Conservation (phyloP, 2,888 invertebrate genomes). For the Sarcophaga rosellei region DNA sequence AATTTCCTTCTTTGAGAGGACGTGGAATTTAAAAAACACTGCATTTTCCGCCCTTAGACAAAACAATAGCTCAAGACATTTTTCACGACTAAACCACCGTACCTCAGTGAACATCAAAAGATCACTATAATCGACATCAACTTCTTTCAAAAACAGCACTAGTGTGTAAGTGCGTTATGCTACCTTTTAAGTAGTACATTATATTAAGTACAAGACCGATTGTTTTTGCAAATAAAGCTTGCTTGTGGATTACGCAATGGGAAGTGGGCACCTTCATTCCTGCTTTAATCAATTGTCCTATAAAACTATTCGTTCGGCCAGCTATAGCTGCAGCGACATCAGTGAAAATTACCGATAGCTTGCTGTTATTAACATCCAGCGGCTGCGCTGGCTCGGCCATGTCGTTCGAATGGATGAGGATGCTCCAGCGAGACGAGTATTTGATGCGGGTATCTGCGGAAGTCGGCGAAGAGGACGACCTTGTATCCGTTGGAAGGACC, state of each 20-base stretch:
- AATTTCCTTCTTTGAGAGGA: no score
- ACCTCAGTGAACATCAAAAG: background rate
- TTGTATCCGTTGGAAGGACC: no score
- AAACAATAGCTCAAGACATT: background rate
- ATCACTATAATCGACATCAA: background rate
- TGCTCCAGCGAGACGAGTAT: no score
- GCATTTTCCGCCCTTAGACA: background rate
- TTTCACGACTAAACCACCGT: background rate
- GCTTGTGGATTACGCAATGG: slow-evolving; percentile 22
- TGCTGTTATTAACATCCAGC: no score
- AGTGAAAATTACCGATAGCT: background rate
- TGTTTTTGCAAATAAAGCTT: slow-evolving; percentile 11
- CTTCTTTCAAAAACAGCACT: no score
- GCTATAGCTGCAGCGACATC: slow-evolving; percentile 2
- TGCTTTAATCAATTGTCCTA: slow-evolving; percentile 1
- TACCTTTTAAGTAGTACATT: slow-evolving; percentile 30
- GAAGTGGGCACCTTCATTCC: slow-evolving; percentile 12
- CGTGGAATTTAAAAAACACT: no score
- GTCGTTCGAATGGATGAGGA: no score
- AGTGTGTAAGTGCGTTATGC: slow-evolving; percentile 5
- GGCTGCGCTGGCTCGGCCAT: no score
- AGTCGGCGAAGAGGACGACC: no score
- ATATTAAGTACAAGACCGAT: slow-evolving; percentile 9
- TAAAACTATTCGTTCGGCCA: slow-evolving; percentile 5
- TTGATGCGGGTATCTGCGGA: no score